Conservation (phyloP, 2,113 vertebrate genomes). For the Gallinago undulata region DNA sequence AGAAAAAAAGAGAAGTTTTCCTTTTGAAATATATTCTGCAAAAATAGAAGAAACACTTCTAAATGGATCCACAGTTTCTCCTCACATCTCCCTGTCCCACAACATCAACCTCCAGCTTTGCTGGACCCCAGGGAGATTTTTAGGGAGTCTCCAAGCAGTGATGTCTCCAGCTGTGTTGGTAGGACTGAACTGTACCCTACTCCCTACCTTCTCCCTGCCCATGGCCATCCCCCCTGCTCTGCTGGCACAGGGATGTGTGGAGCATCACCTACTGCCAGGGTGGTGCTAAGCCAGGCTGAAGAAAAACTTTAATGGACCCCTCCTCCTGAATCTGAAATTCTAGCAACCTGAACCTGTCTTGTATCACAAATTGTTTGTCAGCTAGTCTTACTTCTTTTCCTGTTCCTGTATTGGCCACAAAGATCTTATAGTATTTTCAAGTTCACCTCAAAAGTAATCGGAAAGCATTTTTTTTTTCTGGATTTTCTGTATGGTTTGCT, state of each 20-base stretch:
- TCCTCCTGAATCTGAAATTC: not conserved
- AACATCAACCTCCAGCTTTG: not conserved
- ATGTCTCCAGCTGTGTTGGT: not conserved
- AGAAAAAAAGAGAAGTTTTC: rapidly evolving
- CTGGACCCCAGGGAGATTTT: not conserved
- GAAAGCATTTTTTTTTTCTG: not conserved
- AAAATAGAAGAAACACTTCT: not conserved
- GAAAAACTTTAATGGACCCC: not conserved
- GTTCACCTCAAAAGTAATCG: not conserved
- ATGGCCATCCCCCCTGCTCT: not conserved
- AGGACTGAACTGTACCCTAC: not conserved
- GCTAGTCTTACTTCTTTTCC: not conserved
- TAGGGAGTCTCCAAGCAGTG: not conserved
- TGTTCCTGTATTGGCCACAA: not conserved
- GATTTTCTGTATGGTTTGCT: not conserved
- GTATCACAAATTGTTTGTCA: not conserved
- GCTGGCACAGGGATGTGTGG: not conserved
- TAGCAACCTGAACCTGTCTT: not conserved
- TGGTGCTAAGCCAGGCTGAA: not conserved
- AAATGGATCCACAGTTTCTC: not conserved
- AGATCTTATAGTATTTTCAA: not conserved
- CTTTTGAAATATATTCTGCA: not conserved
- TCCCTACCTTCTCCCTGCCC: not conserved
- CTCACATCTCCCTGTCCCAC: not conserved
- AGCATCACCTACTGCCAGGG: not conserved